Evolutionary conservation across 2,113 vertebrate species (phyloP).

Genomic region (Cololabis saira): DNA sequence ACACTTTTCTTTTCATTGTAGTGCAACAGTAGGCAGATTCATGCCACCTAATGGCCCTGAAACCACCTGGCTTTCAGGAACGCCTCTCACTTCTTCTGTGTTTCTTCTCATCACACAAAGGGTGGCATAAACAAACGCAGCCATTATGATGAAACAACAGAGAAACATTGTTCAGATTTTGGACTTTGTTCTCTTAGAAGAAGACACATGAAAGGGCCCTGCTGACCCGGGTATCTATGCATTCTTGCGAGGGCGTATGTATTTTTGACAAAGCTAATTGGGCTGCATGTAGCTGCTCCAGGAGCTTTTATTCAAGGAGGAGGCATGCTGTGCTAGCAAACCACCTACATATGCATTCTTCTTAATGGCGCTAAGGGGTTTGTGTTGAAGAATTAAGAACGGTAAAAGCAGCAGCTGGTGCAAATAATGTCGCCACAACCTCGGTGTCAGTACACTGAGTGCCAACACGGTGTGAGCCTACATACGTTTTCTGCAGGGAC

Average conservation of each 20-base stretch:
- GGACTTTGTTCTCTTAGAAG: slow-evolving; percentile 54
- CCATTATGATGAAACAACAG: slow-evolving; percentile 46
- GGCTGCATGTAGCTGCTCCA: slow-evolving; percentile 3
- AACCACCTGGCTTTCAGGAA: slow-evolving; percentile 33
- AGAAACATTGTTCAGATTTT: slow-evolving; percentile 26
- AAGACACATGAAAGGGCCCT: slow-evolving; percentile 39
- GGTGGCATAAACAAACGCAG: slow-evolving; percentile 11
- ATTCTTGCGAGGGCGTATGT: slow-evolving; percentile 15
- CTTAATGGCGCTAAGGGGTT: slow-evolving; percentile 24
- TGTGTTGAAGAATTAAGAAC: slow-evolving; percentile 6
- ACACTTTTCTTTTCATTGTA: not conserved
- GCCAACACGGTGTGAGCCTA: not conserved
- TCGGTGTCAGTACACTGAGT: slow-evolving; percentile 24
- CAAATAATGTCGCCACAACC: slow-evolving; percentile 19
- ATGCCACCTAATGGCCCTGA: slow-evolving; percentile 1
- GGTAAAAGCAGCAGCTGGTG: no score
- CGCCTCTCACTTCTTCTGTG: slow-evolving; percentile 8
- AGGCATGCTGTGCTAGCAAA: slow-evolving; percentile 10
- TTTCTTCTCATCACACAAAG: slow-evolving; percentile 25
- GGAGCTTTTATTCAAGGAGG: slow-evolving; percentile 44
- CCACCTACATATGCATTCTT: slow-evolving; percentile 10
- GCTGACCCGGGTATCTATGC: slow-evolving; percentile 34
- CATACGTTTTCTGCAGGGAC: slow-evolving; percentile 7
- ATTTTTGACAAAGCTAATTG: slow-evolving; percentile 38
- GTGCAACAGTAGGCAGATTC: slow-evolving; percentile 14